A percentile compares a stretch with the other conserved stretches of the same genome.
Conservation (phyloP, 1,140 invertebrate genomes). For the Parasteatoda tepidariorum region DNA sequence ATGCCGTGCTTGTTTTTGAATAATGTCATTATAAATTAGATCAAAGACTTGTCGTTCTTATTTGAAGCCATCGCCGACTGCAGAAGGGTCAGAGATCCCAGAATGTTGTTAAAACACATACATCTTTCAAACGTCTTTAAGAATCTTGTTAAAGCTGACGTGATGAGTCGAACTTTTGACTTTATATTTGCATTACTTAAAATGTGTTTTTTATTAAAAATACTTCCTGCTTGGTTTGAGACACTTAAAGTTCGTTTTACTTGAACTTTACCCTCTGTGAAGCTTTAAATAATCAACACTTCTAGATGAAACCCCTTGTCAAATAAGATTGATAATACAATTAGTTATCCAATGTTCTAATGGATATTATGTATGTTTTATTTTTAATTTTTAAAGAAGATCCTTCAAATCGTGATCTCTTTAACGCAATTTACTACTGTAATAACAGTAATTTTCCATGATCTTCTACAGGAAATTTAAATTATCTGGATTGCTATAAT, state of each 20-base stretch:
- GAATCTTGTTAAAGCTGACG: conserved; percentile 4
- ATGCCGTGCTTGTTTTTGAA: background rate
- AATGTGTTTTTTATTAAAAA: conserved; percentile 7
- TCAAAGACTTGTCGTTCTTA: conserved; percentile 45
- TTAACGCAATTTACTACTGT: no score
- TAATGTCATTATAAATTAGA: conserved; percentile 54
- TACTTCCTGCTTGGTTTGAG: conserved; percentile 19
- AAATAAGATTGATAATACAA: no score
- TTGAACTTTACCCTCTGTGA: background rate
- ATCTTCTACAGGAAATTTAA: no score
- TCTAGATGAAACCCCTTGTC: no score
- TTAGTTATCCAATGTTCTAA: no score
- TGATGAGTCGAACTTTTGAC: conserved; percentile 39
- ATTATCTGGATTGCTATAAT: no score
- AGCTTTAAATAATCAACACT: no score
- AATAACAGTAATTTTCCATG: no score
- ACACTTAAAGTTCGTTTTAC: background rate
- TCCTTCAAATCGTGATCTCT: no score
- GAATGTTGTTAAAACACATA: conserved; percentile 13
- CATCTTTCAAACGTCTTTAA: conserved; percentile 29
- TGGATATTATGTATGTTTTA: no score
- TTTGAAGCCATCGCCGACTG: conserved; percentile 18
- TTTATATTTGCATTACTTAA: conserved; percentile 32
- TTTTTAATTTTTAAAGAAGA: no score
- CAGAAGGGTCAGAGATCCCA: background rate